Conservation (phyloP, 2,797 vertebrate species). For the Loris lydekkerianus region DNA sequence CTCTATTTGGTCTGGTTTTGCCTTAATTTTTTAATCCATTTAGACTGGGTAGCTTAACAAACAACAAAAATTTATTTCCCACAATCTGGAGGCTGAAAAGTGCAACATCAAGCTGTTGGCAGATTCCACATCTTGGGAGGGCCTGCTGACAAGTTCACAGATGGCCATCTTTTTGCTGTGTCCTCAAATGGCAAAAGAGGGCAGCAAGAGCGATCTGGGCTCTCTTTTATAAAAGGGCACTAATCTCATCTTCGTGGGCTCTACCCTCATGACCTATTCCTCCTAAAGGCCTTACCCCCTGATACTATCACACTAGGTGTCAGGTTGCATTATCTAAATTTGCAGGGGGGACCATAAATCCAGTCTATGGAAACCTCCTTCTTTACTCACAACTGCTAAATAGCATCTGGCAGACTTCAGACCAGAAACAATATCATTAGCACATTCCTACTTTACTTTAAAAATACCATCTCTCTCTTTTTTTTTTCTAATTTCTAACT, state of each 20-base stretch:
- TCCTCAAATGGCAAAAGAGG: not conserved
- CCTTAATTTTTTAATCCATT: not conserved
- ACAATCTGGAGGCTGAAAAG: not conserved
- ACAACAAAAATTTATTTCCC: not conserved
- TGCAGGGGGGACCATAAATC: not conserved
- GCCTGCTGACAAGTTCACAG: not conserved
- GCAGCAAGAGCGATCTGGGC: not conserved
- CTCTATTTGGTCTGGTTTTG: not conserved
- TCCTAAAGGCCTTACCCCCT: not conserved
- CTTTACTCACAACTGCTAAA: not conserved
- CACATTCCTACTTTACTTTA: not conserved
- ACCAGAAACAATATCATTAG: no score
- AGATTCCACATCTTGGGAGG: not conserved
- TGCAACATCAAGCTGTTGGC: not conserved
- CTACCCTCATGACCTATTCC: no score
- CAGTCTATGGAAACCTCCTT: not conserved
- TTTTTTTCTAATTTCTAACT: not conserved
- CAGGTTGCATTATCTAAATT: not conserved
- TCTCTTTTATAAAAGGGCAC: not conserved
- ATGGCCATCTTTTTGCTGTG: not conserved
- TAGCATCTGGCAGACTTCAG: not conserved
- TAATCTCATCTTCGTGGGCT: not conserved
- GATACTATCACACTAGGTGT: not conserved
- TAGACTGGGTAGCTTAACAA: not conserved
- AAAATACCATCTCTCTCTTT: not conserved